These are phyloP conservation scores for Drosophila pegasa DNA, from an alignment of 2,888 invertebrate species.

Conservation along the genomic window DNA sequence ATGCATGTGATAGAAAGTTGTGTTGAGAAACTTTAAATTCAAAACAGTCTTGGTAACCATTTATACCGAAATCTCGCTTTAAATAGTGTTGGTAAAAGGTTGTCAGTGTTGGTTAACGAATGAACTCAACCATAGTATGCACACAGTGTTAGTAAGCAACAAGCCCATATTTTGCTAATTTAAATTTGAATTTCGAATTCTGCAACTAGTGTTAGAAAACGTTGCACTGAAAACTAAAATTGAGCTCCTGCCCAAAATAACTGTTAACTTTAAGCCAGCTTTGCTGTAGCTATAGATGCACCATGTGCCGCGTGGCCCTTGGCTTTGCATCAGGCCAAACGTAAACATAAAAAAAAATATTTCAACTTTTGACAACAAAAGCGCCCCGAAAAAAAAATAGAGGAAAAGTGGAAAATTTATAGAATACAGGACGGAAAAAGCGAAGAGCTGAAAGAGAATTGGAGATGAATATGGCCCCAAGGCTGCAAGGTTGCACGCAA, in stretches of 20 bases:
- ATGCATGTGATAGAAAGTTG: too few species aligned
- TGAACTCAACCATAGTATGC: too few species aligned
- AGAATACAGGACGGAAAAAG: slow-evolving; percentile 12
- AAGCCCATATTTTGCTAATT: too few species aligned
- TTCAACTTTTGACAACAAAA: slow-evolving; percentile 36
- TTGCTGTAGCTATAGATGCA: neutral
- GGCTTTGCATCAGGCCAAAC: neutral
- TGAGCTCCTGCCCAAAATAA: too few species aligned
- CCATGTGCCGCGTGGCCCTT: slow-evolving; percentile 13
- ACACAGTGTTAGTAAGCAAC: too few species aligned
- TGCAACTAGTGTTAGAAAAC: too few species aligned
- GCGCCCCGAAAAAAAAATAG: neutral
- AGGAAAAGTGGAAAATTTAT: slow-evolving; percentile 15
- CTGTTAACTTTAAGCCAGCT: neutral
- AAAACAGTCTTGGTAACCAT: too few species aligned
- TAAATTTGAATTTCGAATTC: too few species aligned
- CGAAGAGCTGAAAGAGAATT: slow-evolving; percentile 11
- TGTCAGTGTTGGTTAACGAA: too few species aligned
- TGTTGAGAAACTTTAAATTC: too few species aligned
- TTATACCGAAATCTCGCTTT: neutral
- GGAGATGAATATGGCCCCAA: slow-evolving; percentile 4
- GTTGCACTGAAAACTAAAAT: neutral
- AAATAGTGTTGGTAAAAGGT: neutral
- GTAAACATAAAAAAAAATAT: slow-evolving; percentile 19
- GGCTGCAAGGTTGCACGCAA: slow-evolving; percentile 6